phyloP scores from a whole-genome alignment of 1,140 invertebrate genomes.

The Habropoda laboriosa region DNA sequence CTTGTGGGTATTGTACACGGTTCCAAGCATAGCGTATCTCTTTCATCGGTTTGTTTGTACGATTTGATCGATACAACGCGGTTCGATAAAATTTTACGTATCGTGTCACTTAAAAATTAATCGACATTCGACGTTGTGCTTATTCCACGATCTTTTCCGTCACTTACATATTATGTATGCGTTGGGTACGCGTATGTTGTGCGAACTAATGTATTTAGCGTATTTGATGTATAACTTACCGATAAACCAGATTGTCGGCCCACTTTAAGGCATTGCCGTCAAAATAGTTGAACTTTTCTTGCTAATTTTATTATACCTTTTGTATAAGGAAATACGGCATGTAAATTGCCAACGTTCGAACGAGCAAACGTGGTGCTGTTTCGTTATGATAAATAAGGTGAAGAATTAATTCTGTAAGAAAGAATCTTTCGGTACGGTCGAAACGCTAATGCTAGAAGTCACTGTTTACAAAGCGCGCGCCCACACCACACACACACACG shows the following conservation, averaged over 20 bases:
- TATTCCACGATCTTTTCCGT: background rate
- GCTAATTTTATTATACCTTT: background rate
- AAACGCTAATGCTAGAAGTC: conserved; percentile 45
- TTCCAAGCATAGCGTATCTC: background rate
- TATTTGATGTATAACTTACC: conserved; percentile 19
- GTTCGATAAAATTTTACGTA: background rate
- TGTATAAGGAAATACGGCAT: conserved; percentile 11
- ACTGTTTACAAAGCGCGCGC: conserved; percentile 33
- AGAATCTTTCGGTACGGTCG: conserved; percentile 58
- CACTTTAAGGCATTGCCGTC: conserved; percentile 20
- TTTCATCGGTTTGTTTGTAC: background rate
- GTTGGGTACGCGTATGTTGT: conserved; percentile 35
- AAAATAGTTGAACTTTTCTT: background rate
- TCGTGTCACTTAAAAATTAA: background rate
- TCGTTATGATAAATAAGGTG: background rate
- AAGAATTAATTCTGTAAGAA: conserved; percentile 59
- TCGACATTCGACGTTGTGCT: background rate
- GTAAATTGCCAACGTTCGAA: conserved; percentile 28
- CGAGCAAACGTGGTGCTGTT: background rate
- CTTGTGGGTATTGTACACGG: background rate
- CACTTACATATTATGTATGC: conserved; percentile 14
- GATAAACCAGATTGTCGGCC: conserved; percentile 13
- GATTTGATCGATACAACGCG: background rate
- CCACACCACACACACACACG: background rate
- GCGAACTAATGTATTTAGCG: conserved; percentile 23